Percentiles rank a stretch among this genome's conserved stretches.
Conservation (phyloP, 2,797 vertebrate genomes). For the Cossypha polioptera region DNA sequence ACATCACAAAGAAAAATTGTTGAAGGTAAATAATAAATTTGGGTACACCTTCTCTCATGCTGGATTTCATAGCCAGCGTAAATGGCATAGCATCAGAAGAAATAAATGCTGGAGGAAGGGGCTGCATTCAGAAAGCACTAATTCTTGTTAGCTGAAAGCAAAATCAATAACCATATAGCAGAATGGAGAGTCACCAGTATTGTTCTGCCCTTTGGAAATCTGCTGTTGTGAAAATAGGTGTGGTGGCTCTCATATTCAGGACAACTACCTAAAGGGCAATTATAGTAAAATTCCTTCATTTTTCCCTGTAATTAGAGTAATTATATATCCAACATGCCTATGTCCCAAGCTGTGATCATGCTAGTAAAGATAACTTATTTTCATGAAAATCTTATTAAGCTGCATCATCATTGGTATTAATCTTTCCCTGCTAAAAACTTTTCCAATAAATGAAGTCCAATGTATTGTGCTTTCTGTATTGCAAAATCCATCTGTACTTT, state of each 20-base stretch:
- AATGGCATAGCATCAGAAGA: neutral
- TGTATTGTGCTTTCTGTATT: neutral
- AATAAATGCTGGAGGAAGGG: neutral
- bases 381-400: slow-evolving; percentile 6
- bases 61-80: neutral
- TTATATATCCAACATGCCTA: neutral
- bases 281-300: neutral
- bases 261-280: neutral
- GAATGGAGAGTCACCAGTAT: neutral
- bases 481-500: neutral
- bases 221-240: neutral
- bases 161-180: neutral
- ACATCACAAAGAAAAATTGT: neutral
- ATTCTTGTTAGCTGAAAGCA: neutral
- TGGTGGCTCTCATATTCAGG: neutral
- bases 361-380: slow-evolving; percentile 20
- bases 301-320: slow-evolving; percentile 7
- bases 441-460: slow-evolving; percentile 18
- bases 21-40: neutral
- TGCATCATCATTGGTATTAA: neutral
- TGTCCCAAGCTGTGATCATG: neutral
- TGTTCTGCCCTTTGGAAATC: neutral
- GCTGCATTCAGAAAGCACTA: neutral
- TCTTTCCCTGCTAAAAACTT: neutral
- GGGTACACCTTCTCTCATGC: neutral